Conservation (phyloP, 2,888 invertebrate species). For the Athalia rosae region DNA sequence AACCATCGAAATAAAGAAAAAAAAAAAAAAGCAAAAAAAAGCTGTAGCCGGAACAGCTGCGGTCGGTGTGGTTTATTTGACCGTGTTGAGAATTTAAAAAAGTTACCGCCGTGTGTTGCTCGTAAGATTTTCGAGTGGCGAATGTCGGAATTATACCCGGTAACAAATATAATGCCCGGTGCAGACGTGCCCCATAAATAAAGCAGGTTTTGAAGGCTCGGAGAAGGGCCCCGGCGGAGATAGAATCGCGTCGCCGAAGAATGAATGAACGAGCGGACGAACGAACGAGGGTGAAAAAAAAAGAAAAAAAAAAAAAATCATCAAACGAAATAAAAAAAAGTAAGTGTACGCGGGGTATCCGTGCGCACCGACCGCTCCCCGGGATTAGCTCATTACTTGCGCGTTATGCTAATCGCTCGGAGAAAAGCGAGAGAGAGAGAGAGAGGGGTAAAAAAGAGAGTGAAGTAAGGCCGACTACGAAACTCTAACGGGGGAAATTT, state of each 20-base stretch:
- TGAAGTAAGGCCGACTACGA: constrained; percentile 22
- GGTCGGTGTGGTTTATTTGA: too few relatives aligned
- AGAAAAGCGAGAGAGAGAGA: constrained; percentile 46
- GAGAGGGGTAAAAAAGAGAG: constrained; percentile 13
- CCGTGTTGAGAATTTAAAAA: too few relatives aligned
- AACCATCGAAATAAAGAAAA: too few relatives aligned
- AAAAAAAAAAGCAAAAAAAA: too few relatives aligned
- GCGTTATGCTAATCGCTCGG: constrained; percentile 63
- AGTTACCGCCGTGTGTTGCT: too few relatives aligned
- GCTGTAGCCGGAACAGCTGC: too few relatives aligned
- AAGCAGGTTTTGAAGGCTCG: constrained; percentile 46
- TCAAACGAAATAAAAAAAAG: constrained; percentile 23
- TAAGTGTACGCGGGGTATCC: constrained; percentile 50
- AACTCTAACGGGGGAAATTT: background rate
- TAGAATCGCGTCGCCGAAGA: constrained; percentile 11
- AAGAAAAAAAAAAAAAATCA: constrained; percentile 37
- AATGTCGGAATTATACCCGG: constrained; percentile 56
- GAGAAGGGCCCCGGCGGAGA: constrained; percentile 52
- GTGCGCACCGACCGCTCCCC: constrained; percentile 60
- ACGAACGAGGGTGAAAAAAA: constrained; percentile 33
- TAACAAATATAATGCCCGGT: background rate
- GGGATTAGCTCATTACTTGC: constrained; percentile 65
- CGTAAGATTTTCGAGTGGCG: constrained; percentile 57
- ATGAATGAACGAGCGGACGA: background rate
- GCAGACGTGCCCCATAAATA: constrained; percentile 66